These are phyloP conservation scores for Gallinago undulata DNA, from an alignment of 2,113 vertebrate species.

Conservation along the genomic window DNA sequence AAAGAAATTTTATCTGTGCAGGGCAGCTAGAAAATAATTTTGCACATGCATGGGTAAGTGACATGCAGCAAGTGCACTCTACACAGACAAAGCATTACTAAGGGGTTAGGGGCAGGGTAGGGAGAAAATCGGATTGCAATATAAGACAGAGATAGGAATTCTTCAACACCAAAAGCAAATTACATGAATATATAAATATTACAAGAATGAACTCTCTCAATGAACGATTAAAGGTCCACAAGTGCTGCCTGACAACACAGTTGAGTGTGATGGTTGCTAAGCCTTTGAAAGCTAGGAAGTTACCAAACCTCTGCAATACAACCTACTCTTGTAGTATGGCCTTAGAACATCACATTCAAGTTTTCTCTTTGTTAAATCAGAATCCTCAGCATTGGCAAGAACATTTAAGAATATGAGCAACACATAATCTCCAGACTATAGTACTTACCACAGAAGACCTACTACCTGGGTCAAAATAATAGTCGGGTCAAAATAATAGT, in stretches of 20 bases:
- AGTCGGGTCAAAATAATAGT: not conserved
- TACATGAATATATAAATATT: not conserved
- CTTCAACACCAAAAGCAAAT: not conserved
- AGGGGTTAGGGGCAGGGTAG: accelerated
- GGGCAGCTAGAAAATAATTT: not conserved
- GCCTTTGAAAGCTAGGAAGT: not conserved
- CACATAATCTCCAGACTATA: not conserved
- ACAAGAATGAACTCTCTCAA: not conserved
- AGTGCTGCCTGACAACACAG: not conserved
- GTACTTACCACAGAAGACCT: not conserved
- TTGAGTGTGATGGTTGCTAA: not conserved
- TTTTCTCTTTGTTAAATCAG: not conserved
- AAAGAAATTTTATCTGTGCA: not conserved
- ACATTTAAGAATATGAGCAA: not conserved
- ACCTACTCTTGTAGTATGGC: not conserved
- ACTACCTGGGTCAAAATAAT: not conserved
- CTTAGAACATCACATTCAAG: not conserved
- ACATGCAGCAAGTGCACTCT: not conserved
- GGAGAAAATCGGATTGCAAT: accelerated
- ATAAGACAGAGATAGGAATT: not conserved
- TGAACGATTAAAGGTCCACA: not conserved
- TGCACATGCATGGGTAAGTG: not conserved
- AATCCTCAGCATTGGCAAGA: not conserved
- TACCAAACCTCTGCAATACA: not conserved
- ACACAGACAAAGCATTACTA: not conserved